Conservation (phyloP, 1,140 invertebrate genomes). For the Tribolium castaneum region DNA sequence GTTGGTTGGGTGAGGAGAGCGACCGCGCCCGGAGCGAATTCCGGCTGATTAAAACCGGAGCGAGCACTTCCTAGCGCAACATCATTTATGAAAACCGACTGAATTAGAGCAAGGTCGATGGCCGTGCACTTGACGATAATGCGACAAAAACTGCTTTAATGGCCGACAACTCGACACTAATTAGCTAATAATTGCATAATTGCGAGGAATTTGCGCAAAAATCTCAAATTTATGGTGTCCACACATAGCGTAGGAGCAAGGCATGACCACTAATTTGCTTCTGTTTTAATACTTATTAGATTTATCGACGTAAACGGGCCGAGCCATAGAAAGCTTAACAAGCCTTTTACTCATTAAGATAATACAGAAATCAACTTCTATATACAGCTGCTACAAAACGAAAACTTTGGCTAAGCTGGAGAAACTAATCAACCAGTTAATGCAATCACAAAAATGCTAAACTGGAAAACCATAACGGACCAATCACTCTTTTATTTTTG, state of each 20-base stretch:
- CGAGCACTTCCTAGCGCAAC: constrained; percentile 33
- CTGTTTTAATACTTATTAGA: neutral
- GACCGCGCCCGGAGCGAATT: constrained; percentile 27
- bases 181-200: constrained; percentile 30
- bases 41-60: constrained; percentile 45
- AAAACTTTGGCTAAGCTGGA: neutral
- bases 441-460: too few species aligned
- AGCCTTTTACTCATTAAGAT: neutral
- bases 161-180: neutral
- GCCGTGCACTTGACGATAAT: constrained; percentile 18
- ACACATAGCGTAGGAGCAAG: neutral
- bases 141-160: neutral
- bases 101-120: constrained; percentile 46
- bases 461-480: too few species aligned
- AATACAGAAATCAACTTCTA: neutral
- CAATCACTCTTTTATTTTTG: too few species aligned
- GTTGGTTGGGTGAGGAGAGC: constrained; percentile 35
- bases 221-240: neutral
- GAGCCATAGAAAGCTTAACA: neutral
- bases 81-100: constrained; percentile 42
- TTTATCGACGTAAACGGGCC: neutral
- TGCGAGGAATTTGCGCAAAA: neutral
- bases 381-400: neutral
- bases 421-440: neutral
- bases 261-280: neutral